phyloP scores from a whole-genome alignment of 2,888 invertebrate species.

The Leptopilina myrica region DNA sequence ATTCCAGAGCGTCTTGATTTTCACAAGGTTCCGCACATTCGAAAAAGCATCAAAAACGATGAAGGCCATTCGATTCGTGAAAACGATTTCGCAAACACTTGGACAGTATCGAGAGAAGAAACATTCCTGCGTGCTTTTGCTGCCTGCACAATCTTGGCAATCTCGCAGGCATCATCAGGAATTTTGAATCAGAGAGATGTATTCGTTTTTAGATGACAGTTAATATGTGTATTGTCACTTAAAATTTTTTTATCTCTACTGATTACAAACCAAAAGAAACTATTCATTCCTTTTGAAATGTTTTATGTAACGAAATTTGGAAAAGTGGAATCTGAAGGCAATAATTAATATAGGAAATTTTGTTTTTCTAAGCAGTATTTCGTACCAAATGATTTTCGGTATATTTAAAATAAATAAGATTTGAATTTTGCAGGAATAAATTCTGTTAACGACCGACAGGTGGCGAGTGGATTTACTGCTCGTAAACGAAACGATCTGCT shows the following conservation, averaged over 20 bases:
- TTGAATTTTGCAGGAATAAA: no score
- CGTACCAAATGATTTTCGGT: no score
- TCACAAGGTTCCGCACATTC: neutral
- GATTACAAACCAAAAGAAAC: neutral
- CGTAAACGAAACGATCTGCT: no score
- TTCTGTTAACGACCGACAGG: no score
- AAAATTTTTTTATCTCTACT: neutral
- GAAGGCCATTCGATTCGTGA: conserved; percentile 34
- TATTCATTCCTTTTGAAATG: no score
- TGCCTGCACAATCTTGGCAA: conserved; percentile 22
- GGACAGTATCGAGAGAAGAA: conserved; percentile 20
- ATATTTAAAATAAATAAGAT: no score
- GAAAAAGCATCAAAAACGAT: conserved; percentile 7
- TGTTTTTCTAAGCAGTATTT: no score
- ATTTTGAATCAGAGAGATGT: conserved; percentile 15
- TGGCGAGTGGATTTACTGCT: no score
- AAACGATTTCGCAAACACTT: conserved; percentile 37
- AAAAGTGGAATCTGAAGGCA: no score
- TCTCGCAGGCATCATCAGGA: conserved; percentile 17
- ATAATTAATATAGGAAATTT: no score
- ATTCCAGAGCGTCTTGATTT: conserved; percentile 46
- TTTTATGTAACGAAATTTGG: no score
- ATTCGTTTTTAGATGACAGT: conserved; percentile 10
- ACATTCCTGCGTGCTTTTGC: conserved; percentile 25
- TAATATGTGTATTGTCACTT: neutral